Percentiles rank a stretch among this genome's conserved stretches.
Evolutionary conservation across 2,113 vertebrate genomes (phyloP).

Genomic region (Chroicocephalus ridibundus): DNA sequence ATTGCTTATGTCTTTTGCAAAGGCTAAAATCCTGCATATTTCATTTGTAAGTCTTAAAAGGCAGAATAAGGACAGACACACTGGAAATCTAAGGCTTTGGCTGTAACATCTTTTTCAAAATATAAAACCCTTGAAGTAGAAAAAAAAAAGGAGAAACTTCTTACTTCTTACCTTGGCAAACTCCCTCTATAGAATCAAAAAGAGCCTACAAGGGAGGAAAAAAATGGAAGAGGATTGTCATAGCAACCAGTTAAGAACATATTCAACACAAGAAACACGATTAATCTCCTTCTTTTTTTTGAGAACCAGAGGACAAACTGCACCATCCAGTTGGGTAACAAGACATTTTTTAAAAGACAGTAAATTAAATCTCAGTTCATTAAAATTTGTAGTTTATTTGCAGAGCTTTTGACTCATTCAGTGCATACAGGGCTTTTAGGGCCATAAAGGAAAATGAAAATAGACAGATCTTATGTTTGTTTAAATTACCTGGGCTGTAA

Average conservation of each 20-base stretch:
- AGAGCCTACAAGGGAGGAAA: background rate
- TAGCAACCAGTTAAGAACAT: conserved; percentile 70
- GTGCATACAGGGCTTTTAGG: background rate
- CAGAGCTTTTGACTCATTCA: conserved; percentile 24
- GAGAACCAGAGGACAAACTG: conserved; percentile 5
- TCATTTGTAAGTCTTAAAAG: conserved; percentile 24
- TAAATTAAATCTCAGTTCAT: background rate
- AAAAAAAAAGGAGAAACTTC: conserved; percentile 32
- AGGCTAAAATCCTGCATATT: background rate
- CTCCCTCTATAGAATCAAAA: conserved; percentile 58
- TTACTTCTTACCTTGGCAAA: conserved; percentile 47
- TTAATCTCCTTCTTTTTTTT: conserved; percentile 48
- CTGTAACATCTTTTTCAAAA: conserved; percentile 11
- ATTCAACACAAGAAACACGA: conserved; percentile 53
- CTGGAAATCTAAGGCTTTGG: conserved; percentile 12
- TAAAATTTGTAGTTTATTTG: background rate
- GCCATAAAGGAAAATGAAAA: background rate
- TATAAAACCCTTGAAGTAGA: conserved; percentile 15
- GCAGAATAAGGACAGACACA: conserved; percentile 9
- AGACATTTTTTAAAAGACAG: background rate
- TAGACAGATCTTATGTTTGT: background rate
- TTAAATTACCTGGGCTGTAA: background rate
- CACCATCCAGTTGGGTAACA: conserved; percentile 14
- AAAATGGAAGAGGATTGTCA: conserved; percentile 62
- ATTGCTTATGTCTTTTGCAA: background rate